phyloP scores from a whole-genome alignment of 2,888 invertebrate genomes.

The Ptychoptera contaminata region DNA sequence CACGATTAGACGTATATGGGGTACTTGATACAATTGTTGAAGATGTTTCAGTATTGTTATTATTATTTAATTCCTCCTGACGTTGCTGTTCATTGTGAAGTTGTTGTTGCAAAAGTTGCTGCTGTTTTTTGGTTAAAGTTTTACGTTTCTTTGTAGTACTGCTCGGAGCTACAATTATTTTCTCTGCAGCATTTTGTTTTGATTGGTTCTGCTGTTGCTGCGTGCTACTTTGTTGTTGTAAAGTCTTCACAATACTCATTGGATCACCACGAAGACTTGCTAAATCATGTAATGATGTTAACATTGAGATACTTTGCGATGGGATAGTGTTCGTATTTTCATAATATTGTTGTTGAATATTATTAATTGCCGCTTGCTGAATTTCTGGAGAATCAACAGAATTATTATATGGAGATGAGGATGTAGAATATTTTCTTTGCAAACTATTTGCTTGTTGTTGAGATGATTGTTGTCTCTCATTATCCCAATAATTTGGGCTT shows the following conservation, averaged over 20 bases:
- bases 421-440: constrained; percentile 17
- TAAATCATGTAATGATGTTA: constrained; percentile 46
- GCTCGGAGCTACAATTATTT: constrained; percentile 28
- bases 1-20: constrained; percentile 31
- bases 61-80: too few species aligned
- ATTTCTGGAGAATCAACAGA: constrained; percentile 5
- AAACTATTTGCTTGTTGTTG: constrained; percentile 35
- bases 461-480: constrained; percentile 22
- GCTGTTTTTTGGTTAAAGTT: constrained; percentile 21
- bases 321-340: background rate
- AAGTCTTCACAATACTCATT: constrained; percentile 59
- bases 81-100: constrained; percentile 4
- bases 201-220: constrained; percentile 28
- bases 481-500: constrained; percentile 40
- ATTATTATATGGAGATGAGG: constrained; percentile 11
- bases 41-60: background rate
- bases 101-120: constrained; percentile 9
- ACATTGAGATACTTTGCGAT: background rate
- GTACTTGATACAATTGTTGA: background rate
- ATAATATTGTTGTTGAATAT: constrained; percentile 25
- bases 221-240: constrained; percentile 34
- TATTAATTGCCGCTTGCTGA: background rate
- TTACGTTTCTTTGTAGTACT: constrained; percentile 15
- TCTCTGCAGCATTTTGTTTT: constrained; percentile 35
- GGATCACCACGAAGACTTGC: constrained; percentile 60